Conservation (phyloP, 1,140 invertebrate genomes). For the Drosophila takahashii region DNA sequence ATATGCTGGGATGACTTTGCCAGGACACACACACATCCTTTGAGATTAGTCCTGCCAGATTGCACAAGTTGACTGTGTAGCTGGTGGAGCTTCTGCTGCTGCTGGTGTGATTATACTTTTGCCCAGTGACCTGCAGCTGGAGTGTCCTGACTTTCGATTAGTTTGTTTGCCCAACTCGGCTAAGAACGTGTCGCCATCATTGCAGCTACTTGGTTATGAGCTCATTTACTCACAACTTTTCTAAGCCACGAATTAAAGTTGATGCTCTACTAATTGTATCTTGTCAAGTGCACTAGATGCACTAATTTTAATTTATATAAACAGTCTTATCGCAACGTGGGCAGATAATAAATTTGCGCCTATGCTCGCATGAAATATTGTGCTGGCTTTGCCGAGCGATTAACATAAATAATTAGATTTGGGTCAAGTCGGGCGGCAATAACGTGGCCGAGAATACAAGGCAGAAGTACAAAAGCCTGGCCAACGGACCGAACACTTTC, state of each 20-base stretch:
- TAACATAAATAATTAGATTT: conserved; percentile 82
- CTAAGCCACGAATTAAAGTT: background rate
- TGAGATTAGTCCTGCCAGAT: conserved; percentile 66
- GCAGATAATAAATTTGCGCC: conserved; percentile 11
- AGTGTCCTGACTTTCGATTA: conserved; percentile 68
- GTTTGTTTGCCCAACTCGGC: conserved; percentile 26
- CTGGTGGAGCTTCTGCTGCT: background rate
- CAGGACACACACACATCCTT: conserved; percentile 49
- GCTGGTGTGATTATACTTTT: conserved; percentile 36
- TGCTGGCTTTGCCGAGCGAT: conserved; percentile 68
- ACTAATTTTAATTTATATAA: conserved; percentile 10
- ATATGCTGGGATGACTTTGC: conserved; percentile 32
- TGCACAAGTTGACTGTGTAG: conserved; percentile 19
- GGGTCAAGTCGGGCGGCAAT: conserved; percentile 53
- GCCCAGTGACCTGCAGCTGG: conserved; percentile 61
- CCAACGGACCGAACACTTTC: conserved; percentile 40
- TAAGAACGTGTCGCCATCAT: conserved; percentile 8
- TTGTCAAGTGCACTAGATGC: conserved; percentile 27
- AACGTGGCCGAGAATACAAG: conserved; percentile 10
- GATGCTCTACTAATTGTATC: conserved; percentile 22
- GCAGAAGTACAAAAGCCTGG: conserved; percentile 19
- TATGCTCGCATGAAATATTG: conserved; percentile 57
- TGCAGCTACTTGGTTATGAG: conserved; percentile 2
- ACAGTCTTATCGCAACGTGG: background rate
- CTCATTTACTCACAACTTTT: conserved; percentile 28